Base-by-base conservation (phyloP, 2,797 vertebrate genomes). In the Bufotes viridis region DNA sequence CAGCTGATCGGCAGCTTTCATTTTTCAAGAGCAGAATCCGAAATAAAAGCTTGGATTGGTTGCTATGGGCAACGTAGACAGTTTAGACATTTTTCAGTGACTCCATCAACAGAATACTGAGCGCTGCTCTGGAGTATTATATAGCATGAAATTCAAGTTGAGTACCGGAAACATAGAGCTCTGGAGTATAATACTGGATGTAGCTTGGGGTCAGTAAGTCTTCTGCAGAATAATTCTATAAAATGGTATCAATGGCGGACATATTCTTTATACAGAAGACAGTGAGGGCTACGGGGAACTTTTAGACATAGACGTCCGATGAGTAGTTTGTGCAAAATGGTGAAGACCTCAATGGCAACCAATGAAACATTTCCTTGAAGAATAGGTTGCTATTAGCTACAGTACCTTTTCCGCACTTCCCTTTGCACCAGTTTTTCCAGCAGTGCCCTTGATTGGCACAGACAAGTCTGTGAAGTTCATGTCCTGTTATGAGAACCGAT, bases 401-500 rank as follows among this genome's bases (percentile, higher is more conserved):
- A 29, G 34, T 4, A 8, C 15, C 22, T 53, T 55, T 55, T 78
- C 74, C 51, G 74, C 74, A 18, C 34, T 72, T 13, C 69, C 70
- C 34, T 74, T 74, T 74, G 18, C 34, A 22, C 70, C 17, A 49
- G 8, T 20, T 74, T 74, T 49, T 42, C 29, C 15, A 2, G 17
- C 17, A 22, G 70, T 78, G 74, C 49, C 51, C 74, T 24, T 63
- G 79, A 81, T 81, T 81, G 79, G 79, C 18, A 42, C 29, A 42
- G 24, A 63, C 60, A 7, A 24, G 17, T 29, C 78, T 34, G 26
- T 80, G 15, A 80, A n/a, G 20, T 76, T 61, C 69, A 57, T 84
- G 70, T 70, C 81, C 81, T 70, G 81, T 83, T 82, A 24, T 87
- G 67, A 81, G 85, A 87, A 74, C 78, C 55, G 13, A 60, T 82